Percentiles rank a stretch among this genome's conserved stretches.
These are phyloP conservation scores for Thera obeliscata DNA, from an alignment of 2,888 invertebrate genomes.

Conservation along the genomic window DNA sequence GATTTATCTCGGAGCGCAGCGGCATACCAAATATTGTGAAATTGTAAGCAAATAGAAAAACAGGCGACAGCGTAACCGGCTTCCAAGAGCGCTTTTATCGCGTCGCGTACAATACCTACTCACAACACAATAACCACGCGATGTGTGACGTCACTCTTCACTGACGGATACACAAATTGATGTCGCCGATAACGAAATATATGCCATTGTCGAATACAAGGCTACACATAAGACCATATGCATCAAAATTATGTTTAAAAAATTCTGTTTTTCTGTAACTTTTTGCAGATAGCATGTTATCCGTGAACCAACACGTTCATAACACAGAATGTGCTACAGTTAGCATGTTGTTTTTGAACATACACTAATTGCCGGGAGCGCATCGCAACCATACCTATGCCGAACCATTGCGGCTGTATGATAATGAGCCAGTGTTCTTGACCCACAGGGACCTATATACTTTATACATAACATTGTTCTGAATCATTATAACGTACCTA, in stretches of 20 bases:
- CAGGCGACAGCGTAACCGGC: neutral
- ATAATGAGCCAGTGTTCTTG: too few species aligned
- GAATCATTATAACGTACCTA: too few species aligned
- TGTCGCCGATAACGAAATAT: neutral
- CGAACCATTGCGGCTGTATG: too few species aligned
- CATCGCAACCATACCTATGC: too few species aligned
- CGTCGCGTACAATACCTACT: neutral
- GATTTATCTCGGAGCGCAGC: neutral
- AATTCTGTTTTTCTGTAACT: neutral
- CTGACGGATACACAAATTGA: constrained; percentile 8
- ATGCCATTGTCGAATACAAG: too few species aligned
- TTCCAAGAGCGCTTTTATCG: constrained; percentile 1
- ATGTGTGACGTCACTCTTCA: constrained; percentile 16
- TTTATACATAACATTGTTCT: too few species aligned
- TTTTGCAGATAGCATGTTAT: neutral
- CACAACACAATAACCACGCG: constrained; percentile 6
- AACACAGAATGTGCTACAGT: neutral
- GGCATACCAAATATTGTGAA: neutral
- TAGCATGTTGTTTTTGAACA: neutral
- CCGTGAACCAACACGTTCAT: neutral
- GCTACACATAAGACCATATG: too few species aligned
- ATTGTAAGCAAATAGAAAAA: neutral
- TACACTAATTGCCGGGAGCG: too few species aligned
- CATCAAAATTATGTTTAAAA: too few species aligned
- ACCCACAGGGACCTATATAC: too few species aligned